These are phyloP conservation scores for Iguana delicatissima DNA, from an alignment of 2,797 vertebrate species.

Conservation along the genomic window DNA sequence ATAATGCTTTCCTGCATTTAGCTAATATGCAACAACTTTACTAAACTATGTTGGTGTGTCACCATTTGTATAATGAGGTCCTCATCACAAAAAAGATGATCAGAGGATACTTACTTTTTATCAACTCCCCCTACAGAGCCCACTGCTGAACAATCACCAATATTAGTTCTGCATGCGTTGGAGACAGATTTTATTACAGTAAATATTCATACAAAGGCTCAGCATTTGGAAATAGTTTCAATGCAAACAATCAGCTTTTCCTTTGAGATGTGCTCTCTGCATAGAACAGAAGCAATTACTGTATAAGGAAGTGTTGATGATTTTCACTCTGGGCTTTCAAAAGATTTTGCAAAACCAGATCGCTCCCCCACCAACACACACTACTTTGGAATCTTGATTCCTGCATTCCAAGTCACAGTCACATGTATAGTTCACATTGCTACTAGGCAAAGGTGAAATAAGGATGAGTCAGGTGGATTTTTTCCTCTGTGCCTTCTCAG, in stretches of 20 bases:
- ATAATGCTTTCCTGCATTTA: neutral
- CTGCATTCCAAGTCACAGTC: conserved; percentile 19
- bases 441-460: neutral
- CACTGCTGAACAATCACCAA: neutral
- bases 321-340: neutral
- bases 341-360: neutral
- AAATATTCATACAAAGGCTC: neutral
- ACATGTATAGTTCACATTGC: neutral
- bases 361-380: neutral
- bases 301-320: neutral
- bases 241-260: neutral
- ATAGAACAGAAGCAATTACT: neutral
- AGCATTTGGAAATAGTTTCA: neutral
- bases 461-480: conserved; percentile 38
- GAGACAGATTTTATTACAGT: no score
- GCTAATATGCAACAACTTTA: neutral
- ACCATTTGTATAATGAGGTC: neutral
- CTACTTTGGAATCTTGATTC: conserved; percentile 11
- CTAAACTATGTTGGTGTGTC: neutral
- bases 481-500: neutral
- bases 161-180: neutral
- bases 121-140: no score
- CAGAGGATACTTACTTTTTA: neutral
- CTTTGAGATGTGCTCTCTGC: neutral
- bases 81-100: neutral